Percentiles rank a stretch among this genome's conserved stretches.
Evolutionary conservation across 2,113 vertebrate genomes (phyloP).

Genomic region (Datnioides undecimradiatus): DNA sequence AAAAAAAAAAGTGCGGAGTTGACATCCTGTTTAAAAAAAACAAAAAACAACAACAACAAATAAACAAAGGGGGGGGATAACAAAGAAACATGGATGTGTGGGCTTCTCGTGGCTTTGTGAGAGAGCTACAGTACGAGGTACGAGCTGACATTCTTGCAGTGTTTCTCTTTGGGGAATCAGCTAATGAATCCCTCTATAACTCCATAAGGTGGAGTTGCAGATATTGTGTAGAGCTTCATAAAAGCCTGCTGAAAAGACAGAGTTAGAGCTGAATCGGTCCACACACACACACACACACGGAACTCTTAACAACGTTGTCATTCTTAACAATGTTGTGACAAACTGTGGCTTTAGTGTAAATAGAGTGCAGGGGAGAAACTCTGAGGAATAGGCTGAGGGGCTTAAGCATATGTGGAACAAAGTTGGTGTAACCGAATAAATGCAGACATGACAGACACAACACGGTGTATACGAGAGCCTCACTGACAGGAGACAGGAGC

Average conservation of each 20-base stretch:
- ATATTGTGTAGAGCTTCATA: slow-evolving; percentile 37
- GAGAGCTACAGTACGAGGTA: slow-evolving; percentile 11
- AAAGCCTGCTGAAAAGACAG: slow-evolving; percentile 45
- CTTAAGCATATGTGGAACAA: slow-evolving; percentile 18
- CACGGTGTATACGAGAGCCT: not conserved
- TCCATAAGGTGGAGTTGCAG: slow-evolving; percentile 35
- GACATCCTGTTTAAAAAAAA: slow-evolving; percentile 40
- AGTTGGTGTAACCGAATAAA: slow-evolving; percentile 34
- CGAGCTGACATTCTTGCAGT: slow-evolving; percentile 37
- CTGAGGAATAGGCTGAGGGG: slow-evolving; percentile 24
- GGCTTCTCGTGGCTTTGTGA: slow-evolving; percentile 51
- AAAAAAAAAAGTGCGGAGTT: slow-evolving; percentile 39
- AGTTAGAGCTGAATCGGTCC: slow-evolving; percentile 39
- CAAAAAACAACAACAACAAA: slow-evolving; percentile 5
- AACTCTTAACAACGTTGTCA: slow-evolving; percentile 21
- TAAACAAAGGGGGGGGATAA: slow-evolving; percentile 18
- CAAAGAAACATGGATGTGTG: slow-evolving; percentile 25
- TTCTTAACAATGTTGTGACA: slow-evolving; percentile 31
- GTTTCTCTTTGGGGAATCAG: slow-evolving; percentile 50
- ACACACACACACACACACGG: not conserved
- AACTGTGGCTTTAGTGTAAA: slow-evolving; percentile 39
- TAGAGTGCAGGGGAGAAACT: slow-evolving; percentile 16
- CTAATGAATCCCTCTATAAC: slow-evolving; percentile 64
- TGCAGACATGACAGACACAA: slow-evolving; percentile 20
- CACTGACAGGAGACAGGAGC: slow-evolving; percentile 19